phyloP scores from a whole-genome alignment of 2,888 invertebrate species.

The Xanthia icteritia region DNA sequence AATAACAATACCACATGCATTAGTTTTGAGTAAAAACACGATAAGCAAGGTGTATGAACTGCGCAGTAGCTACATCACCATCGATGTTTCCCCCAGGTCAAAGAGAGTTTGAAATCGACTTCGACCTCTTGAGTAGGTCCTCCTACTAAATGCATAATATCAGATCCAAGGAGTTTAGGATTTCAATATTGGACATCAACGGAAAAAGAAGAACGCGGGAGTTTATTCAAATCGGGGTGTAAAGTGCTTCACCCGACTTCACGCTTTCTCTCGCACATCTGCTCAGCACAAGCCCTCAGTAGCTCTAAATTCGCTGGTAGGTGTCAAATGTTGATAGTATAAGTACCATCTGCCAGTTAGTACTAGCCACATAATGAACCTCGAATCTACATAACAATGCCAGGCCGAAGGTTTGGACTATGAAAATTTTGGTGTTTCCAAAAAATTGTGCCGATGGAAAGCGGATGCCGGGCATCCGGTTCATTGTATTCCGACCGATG shows the following conservation, averaged over 20 bases:
- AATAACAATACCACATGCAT: slow-evolving; percentile 18
- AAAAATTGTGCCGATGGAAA: slow-evolving; percentile 87
- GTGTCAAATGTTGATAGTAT: slow-evolving; percentile 30
- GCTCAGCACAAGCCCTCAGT: slow-evolving; percentile 13
- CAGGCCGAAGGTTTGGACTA: slow-evolving; percentile 79
- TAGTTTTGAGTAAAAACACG: slow-evolving; percentile 44
- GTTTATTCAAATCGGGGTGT: neutral
- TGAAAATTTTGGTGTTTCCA: slow-evolving; percentile 89
- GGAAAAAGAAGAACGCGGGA: neutral
- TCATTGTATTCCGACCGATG: slow-evolving; percentile 85
- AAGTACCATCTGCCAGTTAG: slow-evolving; percentile 34
- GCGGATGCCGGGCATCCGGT: slow-evolving; percentile 85
- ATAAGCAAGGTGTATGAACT: slow-evolving; percentile 19
- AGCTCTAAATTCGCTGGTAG: slow-evolving; percentile 23
- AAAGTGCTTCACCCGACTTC: neutral
- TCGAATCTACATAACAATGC: slow-evolving; percentile 87
- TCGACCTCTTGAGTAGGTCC: too few relatives aligned
- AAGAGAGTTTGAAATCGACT: neutral
- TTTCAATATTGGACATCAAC: neutral
- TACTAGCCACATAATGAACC: slow-evolving; percentile 66
- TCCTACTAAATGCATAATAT: neutral
- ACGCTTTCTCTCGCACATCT: slow-evolving; percentile 34
- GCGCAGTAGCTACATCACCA: slow-evolving; percentile 23
- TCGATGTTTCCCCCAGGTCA: neutral
- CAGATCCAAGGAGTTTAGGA: neutral